Base-by-base conservation (phyloP, 2,797 vertebrate species). In the Lophius americanus region DNA sequence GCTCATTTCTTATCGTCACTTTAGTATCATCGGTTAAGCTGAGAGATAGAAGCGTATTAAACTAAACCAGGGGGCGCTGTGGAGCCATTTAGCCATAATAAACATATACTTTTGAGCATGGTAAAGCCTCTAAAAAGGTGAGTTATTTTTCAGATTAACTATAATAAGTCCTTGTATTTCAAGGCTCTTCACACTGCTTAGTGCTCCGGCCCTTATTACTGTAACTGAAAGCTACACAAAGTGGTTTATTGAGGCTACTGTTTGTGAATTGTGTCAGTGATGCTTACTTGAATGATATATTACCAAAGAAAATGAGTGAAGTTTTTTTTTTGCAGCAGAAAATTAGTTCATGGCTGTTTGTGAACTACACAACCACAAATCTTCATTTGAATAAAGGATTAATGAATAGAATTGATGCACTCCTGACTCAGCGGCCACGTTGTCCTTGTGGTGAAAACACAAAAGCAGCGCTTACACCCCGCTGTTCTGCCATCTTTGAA, bases 401-500 rank as follows among this genome's bases (percentile, higher is more conserved):
- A 54, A 72, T 68, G 23, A 55, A 43, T 51, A 66, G 61, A 63
- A 35, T 0, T 42, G 12, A 23, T 33, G 44, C 9, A 12, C 41
- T 64, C 9, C 70, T 75, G 60, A 81, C 52, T 80, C 73, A 67
- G 67, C 60, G 50, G 73, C 33, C 50, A 47, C 36, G 13, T 3
- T 47, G 43, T 65, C 64, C 57, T 59, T 64, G 51, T 46, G 35
- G 59, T 32, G 43, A 66, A 57, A 50, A 51, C 60, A 60, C 38
- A 35, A 58, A 68, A 62, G 63, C 64, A 62, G 58, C 83, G 46
- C 32, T 32, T 59, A 39, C 64, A 38, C 57, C 79, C 75, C 47
- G 64, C 61, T 78, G 64, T 63, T 53, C 42, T 58, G 64, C 51
- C 64, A 39, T 43, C 10, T 72, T 76, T 63, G 47, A 64, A 73